phyloP scores from a whole-genome alignment of 2,113 vertebrate genomes.

The Spermophilus dauricus region DNA sequence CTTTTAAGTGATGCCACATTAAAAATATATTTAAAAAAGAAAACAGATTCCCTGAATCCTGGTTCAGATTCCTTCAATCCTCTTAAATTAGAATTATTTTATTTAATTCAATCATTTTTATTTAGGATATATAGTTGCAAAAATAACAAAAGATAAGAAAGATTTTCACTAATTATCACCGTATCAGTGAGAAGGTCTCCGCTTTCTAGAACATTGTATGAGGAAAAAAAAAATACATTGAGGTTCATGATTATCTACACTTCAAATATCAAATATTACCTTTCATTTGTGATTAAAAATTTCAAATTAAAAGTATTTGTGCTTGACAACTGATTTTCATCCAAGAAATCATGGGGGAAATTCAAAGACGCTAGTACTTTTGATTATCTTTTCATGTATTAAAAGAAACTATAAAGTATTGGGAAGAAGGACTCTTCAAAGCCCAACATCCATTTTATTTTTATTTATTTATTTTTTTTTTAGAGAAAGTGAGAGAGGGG shows the following conservation, averaged over 20 bases:
- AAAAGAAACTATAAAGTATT: neutral
- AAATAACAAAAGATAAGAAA: neutral
- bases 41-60: neutral
- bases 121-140: neutral
- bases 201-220: neutral
- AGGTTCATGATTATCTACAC: neutral
- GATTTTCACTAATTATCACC: neutral
- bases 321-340: constrained; percentile 24
- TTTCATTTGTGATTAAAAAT: constrained; percentile 40
- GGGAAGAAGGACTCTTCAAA: constrained; percentile 25
- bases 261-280: constrained; percentile 6
- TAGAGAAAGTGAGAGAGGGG: too few species aligned
- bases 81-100: neutral
- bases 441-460: neutral
- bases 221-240: constrained; percentile 5
- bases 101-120: neutral
- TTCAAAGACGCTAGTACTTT: neutral
- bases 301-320: constrained; percentile 35
- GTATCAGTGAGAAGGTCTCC: neutral
- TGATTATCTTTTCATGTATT: neutral
- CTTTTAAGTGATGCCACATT: neutral
- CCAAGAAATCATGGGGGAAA: constrained; percentile 1
- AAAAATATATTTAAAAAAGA: neutral
- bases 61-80: neutral
- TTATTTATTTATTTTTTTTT: too few species aligned